phyloP scores from a whole-genome alignment of 2,797 vertebrate genomes.

The Cirrhinus mrigala region DNA sequence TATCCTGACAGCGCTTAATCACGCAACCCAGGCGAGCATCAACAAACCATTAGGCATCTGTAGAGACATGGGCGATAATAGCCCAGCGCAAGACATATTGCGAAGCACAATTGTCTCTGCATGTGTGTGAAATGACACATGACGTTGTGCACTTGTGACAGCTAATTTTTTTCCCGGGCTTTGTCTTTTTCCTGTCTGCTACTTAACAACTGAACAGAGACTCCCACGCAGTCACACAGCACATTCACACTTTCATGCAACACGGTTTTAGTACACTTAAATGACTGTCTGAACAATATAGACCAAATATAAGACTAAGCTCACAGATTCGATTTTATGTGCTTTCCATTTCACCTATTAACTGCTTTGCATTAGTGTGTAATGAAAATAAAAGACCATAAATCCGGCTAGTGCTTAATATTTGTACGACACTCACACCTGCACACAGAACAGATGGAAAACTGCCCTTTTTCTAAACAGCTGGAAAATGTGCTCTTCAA shows the following conservation, averaged over 20 bases:
- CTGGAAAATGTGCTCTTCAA: not conserved
- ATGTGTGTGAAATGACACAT: slow-evolving; percentile 27
- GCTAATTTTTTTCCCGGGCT: not conserved
- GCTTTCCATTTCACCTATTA: not conserved
- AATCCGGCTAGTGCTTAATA: not conserved
- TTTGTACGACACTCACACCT: not conserved
- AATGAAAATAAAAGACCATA: not conserved
- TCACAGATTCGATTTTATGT: not conserved
- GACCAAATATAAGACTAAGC: slow-evolving; percentile 2
- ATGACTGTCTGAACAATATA: not conserved
- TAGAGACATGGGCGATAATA: slow-evolving; percentile 8
- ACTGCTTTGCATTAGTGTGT: not conserved
- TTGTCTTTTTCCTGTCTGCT: slow-evolving; percentile 36
- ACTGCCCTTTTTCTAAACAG: not conserved
- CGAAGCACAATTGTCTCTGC: not conserved
- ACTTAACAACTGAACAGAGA: slow-evolving; percentile 27
- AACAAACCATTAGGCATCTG: slow-evolving; percentile 36
- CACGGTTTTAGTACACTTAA: not conserved
- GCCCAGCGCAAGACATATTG: slow-evolving; percentile 13
- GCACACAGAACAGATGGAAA: not conserved
- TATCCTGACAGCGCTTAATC: slow-evolving; percentile 28
- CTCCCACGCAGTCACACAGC: not conserved
- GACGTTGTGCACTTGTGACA: slow-evolving; percentile 24
- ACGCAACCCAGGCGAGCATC: not conserved
- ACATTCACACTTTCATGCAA: slow-evolving; percentile 1